Conservation (phyloP, 2,113 vertebrate species). For the Crocuta crocuta region DNA sequence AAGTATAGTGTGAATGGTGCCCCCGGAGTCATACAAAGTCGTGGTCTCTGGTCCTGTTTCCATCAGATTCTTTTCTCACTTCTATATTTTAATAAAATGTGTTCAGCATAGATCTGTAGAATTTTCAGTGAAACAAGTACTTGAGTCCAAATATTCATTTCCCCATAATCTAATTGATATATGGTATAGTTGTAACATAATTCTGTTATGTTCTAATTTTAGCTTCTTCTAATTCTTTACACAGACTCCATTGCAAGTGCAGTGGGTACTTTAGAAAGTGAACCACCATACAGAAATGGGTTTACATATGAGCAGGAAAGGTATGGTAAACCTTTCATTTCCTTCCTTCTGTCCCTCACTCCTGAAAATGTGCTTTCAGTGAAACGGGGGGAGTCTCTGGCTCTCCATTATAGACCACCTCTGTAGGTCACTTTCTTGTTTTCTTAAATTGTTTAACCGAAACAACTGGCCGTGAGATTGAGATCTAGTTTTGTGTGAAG, state of each 20-base stretch:
- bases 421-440: not conserved
- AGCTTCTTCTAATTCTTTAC: constrained; percentile 9
- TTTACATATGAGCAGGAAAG: constrained; percentile 14
- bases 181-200: not conserved
- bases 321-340: not conserved
- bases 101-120: not conserved
- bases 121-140: not conserved
- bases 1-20: not conserved
- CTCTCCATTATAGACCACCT: not conserved
- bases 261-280: not conserved
- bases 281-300: not conserved
- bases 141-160: constrained; percentile 53
- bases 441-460: not conserved
- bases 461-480: not conserved
- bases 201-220: constrained; percentile 25
- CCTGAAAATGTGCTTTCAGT: not conserved
- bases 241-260: not conserved
- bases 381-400: not conserved
- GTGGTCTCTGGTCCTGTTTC: not conserved
- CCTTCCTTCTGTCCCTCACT: not conserved
- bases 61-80: not conserved
- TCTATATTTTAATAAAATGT: not conserved
- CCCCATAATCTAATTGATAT: constrained; percentile 2
- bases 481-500: not conserved
- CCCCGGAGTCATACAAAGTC: not conserved